Evolutionary conservation across 2,113 vertebrate genomes (phyloP), one percentile per base, ranked within the genome.

Genomic region (Zosterops pallidus): DNA sequence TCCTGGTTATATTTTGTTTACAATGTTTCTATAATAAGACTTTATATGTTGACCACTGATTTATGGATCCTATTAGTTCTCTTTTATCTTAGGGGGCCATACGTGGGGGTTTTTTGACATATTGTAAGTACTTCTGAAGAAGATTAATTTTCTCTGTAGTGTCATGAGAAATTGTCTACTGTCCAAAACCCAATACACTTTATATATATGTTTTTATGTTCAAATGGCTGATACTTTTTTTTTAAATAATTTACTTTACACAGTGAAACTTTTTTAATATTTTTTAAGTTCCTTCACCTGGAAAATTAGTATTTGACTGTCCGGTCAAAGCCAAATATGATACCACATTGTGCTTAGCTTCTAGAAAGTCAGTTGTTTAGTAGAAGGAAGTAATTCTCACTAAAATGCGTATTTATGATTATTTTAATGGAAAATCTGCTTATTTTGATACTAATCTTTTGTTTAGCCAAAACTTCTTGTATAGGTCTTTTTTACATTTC

Each of bases 1-100:
- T 94, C 67, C 80, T 70, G 86, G 83, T 69, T 96, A 86, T 69
- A 37, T 63, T 77, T 70, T 90, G 97, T 98, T 98, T 98, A 98
- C 98, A 97, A 6, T 92, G 86, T 96, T 96, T 97, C 91, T 95
- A 1, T 81, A 62, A 67, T 80, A 87, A 90, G 85, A 79, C 87
- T 94, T 94, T 53, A 10, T 92, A 80, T 89, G 75, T 89, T 95
- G 80, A 86, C 89, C 81, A 92, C 89, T 84, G 79, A 75, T 89
- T 95, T 84, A 78, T 95, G 92, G 29, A 80, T 93, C 35, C 35
- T 83, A 0, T 83, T 85, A 79, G 85, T 93, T 92, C 89, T 81
- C 46, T 92, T 83, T 94, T 55, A 83, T 79, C 47, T 49, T 23
- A 56, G 39, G 62, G 64, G 67, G 60, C 79, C 5, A 0, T 68